Evolutionary conservation across 2,797 vertebrate species (phyloP).

Genomic region (Neosilurus mollespiculum): DNA sequence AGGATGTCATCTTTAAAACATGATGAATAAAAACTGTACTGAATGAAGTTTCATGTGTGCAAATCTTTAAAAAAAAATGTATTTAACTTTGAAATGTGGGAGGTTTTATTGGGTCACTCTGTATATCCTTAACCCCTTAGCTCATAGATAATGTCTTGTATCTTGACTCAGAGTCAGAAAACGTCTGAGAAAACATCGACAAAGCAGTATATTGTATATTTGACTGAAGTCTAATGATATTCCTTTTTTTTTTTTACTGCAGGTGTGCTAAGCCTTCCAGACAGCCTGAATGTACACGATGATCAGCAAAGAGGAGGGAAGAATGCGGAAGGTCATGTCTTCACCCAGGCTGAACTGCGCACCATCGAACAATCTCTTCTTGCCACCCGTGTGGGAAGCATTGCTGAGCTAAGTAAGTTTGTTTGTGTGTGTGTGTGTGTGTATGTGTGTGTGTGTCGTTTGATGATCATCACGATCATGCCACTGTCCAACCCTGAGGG

Average conservation of each 20-base stretch:
- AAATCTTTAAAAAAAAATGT: no score
- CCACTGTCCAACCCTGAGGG: neutral
- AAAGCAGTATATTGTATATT: neutral
- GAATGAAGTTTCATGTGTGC: no score
- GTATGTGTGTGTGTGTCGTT: neutral
- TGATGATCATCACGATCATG: neutral
- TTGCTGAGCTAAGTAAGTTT: constrained; percentile 93
- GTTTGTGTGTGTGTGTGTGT: constrained; percentile 16
- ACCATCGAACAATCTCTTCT: constrained; percentile 94
- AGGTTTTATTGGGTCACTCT: no score
- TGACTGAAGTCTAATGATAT: neutral
- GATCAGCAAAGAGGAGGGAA: constrained; percentile 87
- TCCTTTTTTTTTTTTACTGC: constrained; percentile 23
- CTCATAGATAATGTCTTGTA: neutral
- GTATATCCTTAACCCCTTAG: no score
- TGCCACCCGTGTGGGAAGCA: constrained; percentile 93
- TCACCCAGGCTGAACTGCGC: constrained; percentile 90
- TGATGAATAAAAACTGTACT: no score
- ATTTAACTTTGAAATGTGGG: no score
- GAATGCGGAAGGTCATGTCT: constrained; percentile 79
- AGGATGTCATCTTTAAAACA: no score
- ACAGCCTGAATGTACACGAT: constrained; percentile 90
- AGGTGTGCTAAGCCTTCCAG: constrained; percentile 94
- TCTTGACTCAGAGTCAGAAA: neutral
- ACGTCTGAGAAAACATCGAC: neutral